phyloP scores from a whole-genome alignment of 2,888 invertebrate species.

The Drosophila robusta region DNA sequence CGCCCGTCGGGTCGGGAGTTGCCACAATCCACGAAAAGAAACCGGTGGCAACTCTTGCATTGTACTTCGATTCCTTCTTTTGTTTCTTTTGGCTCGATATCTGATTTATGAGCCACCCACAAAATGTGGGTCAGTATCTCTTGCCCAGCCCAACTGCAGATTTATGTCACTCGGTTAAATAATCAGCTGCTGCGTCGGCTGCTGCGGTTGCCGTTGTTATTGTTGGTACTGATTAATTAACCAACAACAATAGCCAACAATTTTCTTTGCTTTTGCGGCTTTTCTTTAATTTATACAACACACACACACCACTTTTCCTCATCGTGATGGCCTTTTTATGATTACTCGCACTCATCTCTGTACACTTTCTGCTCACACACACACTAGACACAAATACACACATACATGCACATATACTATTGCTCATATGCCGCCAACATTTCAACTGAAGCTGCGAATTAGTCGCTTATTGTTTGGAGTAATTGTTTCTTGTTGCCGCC shows the following conservation, averaged over 20 bases:
- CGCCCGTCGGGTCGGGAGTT: constrained; percentile 52
- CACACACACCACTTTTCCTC: constrained; percentile 65
- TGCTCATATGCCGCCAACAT: constrained; percentile 50
- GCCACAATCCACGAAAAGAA: constrained; percentile 43
- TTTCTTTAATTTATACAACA: constrained; percentile 59
- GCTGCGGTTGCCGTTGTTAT: background rate
- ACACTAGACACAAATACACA: constrained; percentile 12
- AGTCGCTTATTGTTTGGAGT: constrained; percentile 75
- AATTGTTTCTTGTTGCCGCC: constrained; percentile 74
- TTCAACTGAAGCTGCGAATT: constrained; percentile 68
- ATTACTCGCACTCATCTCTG: constrained; percentile 61
- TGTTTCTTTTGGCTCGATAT: constrained; percentile 37
- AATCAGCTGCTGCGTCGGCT: constrained; percentile 42
- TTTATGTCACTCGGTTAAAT: constrained; percentile 79
- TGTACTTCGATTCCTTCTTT: constrained; percentile 59
- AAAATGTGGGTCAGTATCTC: constrained; percentile 63
- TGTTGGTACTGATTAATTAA: constrained; percentile 60
- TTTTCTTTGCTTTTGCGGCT: constrained; percentile 54
- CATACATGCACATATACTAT: constrained; percentile 7
- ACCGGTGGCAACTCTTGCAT: constrained; percentile 58
- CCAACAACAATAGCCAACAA: constrained; percentile 60
- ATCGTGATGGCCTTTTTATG: constrained; percentile 71
- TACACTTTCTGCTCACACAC: constrained; percentile 35
- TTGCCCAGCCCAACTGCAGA: constrained; percentile 34
- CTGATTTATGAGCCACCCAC: constrained; percentile 49